Conservation (phyloP, 2,888 invertebrate genomes). For the Tromatobia lineatoria region DNA sequence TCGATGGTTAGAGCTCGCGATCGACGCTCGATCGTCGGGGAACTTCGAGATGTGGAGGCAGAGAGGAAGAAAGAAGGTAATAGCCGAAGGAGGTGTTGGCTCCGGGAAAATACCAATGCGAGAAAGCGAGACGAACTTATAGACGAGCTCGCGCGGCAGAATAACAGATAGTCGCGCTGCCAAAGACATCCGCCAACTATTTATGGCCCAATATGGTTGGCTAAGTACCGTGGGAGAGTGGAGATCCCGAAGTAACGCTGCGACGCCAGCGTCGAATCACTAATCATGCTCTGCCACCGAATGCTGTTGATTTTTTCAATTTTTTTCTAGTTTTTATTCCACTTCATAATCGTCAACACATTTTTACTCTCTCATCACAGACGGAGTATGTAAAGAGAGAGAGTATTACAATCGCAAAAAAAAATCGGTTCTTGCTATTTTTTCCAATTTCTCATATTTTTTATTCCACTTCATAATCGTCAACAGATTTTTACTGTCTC, state of each 20-base stretch:
- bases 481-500: too few relatives aligned
- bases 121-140: slow-evolving; percentile 3
- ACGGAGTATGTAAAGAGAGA: too few relatives aligned
- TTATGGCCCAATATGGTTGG: slow-evolving; percentile 77
- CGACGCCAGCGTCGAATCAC: slow-evolving; percentile 69
- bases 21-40: slow-evolving; percentile 29
- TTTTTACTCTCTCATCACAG: too few relatives aligned
- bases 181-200: slow-evolving; percentile 78
- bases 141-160: slow-evolving; percentile 58
- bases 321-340: slow-evolving; percentile 40
- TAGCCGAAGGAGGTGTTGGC: slow-evolving; percentile 44
- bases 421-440: too few relatives aligned
- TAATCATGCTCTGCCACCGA: slow-evolving; percentile 73
- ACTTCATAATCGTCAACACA: slow-evolving; percentile 5
- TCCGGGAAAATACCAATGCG: slow-evolving; percentile 39
- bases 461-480: too few relatives aligned
- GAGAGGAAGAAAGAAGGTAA: background rate
- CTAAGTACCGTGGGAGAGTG: slow-evolving; percentile 80
- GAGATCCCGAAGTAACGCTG: slow-evolving; percentile 64
- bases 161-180: slow-evolving; percentile 75
- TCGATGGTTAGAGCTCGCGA: slow-evolving; percentile 25
- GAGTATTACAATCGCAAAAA: too few relatives aligned
- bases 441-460: too few relatives aligned
- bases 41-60: slow-evolving; percentile 15
- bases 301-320: slow-evolving; percentile 57